These are phyloP conservation scores for Pseudomugil tenellus DNA, from an alignment of 2,797 vertebrate species.

Conservation along the genomic window DNA sequence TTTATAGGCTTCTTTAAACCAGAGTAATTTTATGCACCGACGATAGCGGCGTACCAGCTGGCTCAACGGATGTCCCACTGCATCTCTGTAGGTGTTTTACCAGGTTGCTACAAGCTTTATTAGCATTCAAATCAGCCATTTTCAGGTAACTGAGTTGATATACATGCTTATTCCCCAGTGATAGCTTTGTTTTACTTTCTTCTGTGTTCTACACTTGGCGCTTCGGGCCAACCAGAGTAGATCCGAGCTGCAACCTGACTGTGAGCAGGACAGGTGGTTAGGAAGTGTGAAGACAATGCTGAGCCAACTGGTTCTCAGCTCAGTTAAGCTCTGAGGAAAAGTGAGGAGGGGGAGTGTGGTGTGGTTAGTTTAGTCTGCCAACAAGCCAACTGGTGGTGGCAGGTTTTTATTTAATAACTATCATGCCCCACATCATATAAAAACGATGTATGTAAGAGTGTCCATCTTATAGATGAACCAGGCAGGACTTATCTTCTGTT, in stretches of 20 bases:
- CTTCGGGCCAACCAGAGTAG: constrained; percentile 26
- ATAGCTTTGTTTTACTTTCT: constrained; percentile 7
- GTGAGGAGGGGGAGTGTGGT: constrained; percentile 21
- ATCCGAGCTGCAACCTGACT: constrained; percentile 31
- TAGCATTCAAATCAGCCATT: constrained; percentile 19
- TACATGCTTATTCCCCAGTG: constrained; percentile 14
- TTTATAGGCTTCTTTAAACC: constrained; percentile 43
- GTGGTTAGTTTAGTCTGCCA: constrained; percentile 29
- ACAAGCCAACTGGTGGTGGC: constrained; percentile 35
- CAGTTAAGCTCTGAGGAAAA: constrained; percentile 31
- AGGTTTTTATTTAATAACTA: constrained; percentile 36
- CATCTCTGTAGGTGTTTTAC: constrained; percentile 34
- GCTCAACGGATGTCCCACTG: constrained; percentile 34
- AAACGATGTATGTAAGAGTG: constrained; percentile 19
- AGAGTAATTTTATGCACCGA: constrained; percentile 37
- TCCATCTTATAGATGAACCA: constrained; percentile 2
- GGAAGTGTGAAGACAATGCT: constrained; percentile 46
- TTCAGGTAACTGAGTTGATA: constrained; percentile 17
- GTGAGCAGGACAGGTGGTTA: constrained; percentile 60
- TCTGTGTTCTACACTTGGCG: background rate
- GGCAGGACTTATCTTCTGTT: background rate
- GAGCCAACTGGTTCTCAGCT: constrained; percentile 50
- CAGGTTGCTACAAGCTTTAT: constrained; percentile 44
- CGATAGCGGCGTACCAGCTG: constrained; percentile 48
- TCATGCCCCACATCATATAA: constrained; percentile 28